Evolutionary conservation across 1,140 invertebrate genomes (phyloP), one percentile per base, ranked within the genome.

Genomic region (Drosophila pandora): DNA sequence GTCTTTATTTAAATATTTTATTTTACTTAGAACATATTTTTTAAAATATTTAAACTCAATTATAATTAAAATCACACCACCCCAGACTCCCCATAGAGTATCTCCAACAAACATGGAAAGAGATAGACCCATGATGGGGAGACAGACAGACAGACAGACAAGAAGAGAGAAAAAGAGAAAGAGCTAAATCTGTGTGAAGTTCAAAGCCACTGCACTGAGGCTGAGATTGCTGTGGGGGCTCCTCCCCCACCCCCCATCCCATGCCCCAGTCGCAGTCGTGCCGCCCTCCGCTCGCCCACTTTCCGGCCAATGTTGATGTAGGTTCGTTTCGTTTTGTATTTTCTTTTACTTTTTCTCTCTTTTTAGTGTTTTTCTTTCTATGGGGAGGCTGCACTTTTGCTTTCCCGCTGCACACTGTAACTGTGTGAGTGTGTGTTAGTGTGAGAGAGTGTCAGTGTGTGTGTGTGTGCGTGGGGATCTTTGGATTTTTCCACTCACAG

Each of bases 401-500:
- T 88, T 88, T 82, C 83, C 75, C 82, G 82, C 82, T 81, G 79
- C 79, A 79, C 63, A 83, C 43, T 28, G 25, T 28, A 6, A 6
- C 5, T 28, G 25, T 13, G 53, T 30, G 61, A 43, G 9, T 10
- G 0, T 23, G 37, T 53, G 37, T 64, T 73, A 39, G 13, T 69
- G 17, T 17, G 17, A 17, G 17, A 17, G 17, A 17, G 34, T 58
- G 17, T 10, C 2, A 23, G 37, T 53, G 43, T 64, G 77, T 48
- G 13, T 69, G 34, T 58, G 17, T 61, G 13, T 62, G 55, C 12
- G 39, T 55, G 53, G 59, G 75, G 78, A 70, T 76, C 74, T 79
- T 71, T 83, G 82, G 75, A 87, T 88, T 88, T 87, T 85, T 85
- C 81, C 82, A 87, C 82, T 87, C 79, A 70, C 65, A 59, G 43